phyloP scores from a whole-genome alignment of 2,797 vertebrate species.

The Smutsia temminckii region DNA sequence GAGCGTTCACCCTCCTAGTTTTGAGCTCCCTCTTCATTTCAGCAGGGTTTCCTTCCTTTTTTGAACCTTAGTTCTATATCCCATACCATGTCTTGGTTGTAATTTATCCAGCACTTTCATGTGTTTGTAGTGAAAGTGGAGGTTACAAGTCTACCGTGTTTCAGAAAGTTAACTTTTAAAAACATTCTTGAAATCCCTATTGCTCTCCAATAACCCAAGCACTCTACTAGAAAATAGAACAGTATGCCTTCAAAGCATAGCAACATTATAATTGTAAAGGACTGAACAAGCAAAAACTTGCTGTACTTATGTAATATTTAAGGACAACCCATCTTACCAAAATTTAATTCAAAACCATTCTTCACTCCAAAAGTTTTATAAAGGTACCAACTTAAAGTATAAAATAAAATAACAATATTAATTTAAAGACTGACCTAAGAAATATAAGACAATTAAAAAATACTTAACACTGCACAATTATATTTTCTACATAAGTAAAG shows the following conservation, averaged over 20 bases:
- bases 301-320: neutral
- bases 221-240: neutral
- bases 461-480: neutral
- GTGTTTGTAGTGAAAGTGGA: neutral
- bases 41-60: neutral
- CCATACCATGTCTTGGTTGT: neutral
- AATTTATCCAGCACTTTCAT: neutral
- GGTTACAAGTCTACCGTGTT: neutral
- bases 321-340: neutral
- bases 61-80: neutral
- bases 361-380: neutral
- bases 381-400: neutral
- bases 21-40: neutral
- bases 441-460: neutral
- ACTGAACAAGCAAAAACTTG: neutral
- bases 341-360: neutral
- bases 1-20: neutral
- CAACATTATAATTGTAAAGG: neutral
- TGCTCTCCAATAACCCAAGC: neutral
- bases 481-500: neutral
- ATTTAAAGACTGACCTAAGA: neutral
- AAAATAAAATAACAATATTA: constrained; percentile 3
- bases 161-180: neutral
- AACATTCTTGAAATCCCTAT: neutral
- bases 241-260: neutral